Base-by-base conservation (phyloP, 1,140 invertebrate species). In the Danaus melanippus region DNA sequence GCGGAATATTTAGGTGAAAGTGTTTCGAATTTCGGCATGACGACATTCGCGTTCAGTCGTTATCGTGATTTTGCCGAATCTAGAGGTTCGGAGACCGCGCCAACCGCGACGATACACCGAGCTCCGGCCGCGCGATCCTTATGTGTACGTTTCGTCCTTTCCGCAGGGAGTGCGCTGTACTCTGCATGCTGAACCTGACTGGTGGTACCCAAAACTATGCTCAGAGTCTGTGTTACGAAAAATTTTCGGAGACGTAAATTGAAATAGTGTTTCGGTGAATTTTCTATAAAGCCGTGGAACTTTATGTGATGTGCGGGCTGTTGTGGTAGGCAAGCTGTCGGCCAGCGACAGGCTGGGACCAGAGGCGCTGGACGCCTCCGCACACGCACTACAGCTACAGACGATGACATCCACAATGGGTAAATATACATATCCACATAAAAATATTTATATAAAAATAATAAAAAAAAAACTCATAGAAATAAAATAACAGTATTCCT, bases 1-100 rank as follows among this genome's bases (percentile, higher is more conserved):
- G 72, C 80, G 79, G 81, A 86, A 86, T 86, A 86, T 86, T 86
- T 86, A 86, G 83, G 83, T 86, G 83, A 86, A 86, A 86, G 83
- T 86, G 78, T 86, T 86, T 86, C 83, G 79, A 86, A 86, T 86
- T 86, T 86, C 83, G 83, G 75, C 83, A 82, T 86, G 81, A 84
- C 83, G 79, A 84, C 81, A 84, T 86, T 86, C 68, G 81, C 79
- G 83, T 79, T 75, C 83, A 86, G 83, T 86, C 79, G 81, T 86
- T 86, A 86, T 86, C 84, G 84, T 81, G 81, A 79, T 79, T 86
- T 82, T 82, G 84, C 81, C 84, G 81, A 86, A 86, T 79, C 81
- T 68, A 84, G 81, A 84, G 76, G 81, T 79, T 83, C 75, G 69
- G 67, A 66, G 69, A 75, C 67, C 69, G 74, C 76, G 71, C 71